Conservation (phyloP, 2,888 invertebrate genomes). For the Hirtodrosophila confusa region DNA sequence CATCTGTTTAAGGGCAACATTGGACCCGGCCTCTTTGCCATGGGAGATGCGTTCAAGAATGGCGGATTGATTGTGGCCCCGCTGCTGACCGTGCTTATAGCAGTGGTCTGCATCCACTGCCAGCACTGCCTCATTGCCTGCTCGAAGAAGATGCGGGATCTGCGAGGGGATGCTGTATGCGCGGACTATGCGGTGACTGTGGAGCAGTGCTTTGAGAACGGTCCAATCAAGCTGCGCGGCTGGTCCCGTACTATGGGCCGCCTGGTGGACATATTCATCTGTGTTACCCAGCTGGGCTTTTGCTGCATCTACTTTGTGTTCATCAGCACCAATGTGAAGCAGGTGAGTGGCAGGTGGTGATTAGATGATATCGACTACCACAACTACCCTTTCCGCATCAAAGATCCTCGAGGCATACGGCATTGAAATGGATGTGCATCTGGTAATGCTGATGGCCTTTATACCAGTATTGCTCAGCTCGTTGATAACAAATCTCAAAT, state of each 20-base stretch:
- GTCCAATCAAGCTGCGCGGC: constrained; percentile 87
- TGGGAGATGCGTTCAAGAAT: constrained; percentile 97
- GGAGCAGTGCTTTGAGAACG: constrained; percentile 91
- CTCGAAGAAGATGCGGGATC: constrained; percentile 88
- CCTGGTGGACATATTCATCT: constrained; percentile 93
- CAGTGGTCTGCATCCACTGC: constrained; percentile 94
- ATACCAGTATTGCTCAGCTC: constrained; percentile 91
- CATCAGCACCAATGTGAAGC: constrained; percentile 93
- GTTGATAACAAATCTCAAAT: constrained; percentile 91
- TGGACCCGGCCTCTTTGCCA: constrained; percentile 97
- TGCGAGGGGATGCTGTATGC: constrained; percentile 86
- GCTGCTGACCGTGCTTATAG: constrained; percentile 90
- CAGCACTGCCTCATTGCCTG: constrained; percentile 94
- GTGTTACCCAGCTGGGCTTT: constrained; percentile 98
- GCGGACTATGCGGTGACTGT: constrained; percentile 93
- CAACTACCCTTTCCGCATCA: neutral
- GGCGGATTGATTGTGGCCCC: constrained; percentile 94
- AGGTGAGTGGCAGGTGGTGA: constrained; percentile 85
- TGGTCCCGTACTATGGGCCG: constrained; percentile 88
- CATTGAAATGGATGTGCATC: constrained; percentile 86
- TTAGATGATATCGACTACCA: too few relatives aligned
- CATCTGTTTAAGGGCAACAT: constrained; percentile 98
- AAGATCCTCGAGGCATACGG: constrained; percentile 89
- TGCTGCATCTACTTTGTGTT: constrained; percentile 99
- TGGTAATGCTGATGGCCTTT: constrained; percentile 90